Percentiles rank a stretch among this genome's conserved stretches.
Evolutionary conservation across 2,113 vertebrate species (phyloP).

Genomic region (Hypanus sabinus): DNA sequence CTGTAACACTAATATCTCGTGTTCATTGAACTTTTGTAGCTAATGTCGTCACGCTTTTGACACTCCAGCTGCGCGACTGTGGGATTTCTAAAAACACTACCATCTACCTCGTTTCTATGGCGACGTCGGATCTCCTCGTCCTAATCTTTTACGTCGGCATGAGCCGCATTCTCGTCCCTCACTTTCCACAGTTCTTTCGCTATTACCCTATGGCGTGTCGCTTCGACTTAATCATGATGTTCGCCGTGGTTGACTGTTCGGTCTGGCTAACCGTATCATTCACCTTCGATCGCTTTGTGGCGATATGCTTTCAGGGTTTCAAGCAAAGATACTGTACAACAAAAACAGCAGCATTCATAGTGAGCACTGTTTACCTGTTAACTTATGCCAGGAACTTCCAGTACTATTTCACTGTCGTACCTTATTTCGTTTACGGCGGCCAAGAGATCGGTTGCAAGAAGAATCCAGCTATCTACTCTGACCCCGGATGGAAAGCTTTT

Average conservation of each 20-base stretch:
- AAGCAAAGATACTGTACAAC: neutral
- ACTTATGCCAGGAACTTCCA: neutral
- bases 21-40: no score
- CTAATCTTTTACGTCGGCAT: neutral
- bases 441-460: neutral
- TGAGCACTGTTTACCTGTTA: neutral
- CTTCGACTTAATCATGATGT: neutral
- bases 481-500: neutral
- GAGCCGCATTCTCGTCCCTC: neutral
- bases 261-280: neutral
- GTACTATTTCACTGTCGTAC: neutral
- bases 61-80: no score
- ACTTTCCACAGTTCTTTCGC: neutral
- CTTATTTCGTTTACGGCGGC: neutral
- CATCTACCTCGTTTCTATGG: neutral
- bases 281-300: neutral
- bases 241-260: neutral
- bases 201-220: neutral
- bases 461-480: neutral
- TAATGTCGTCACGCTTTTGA: no score
- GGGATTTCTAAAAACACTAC: no score
- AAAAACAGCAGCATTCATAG: neutral
- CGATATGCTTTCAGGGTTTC: neutral
- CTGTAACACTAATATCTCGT: no score
- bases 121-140: neutral